A percentile compares a stretch with the other conserved stretches of the same genome.
phyloP scores from a whole-genome alignment of 1,140 invertebrate genomes.

The Drosophila subpulchrella region DNA sequence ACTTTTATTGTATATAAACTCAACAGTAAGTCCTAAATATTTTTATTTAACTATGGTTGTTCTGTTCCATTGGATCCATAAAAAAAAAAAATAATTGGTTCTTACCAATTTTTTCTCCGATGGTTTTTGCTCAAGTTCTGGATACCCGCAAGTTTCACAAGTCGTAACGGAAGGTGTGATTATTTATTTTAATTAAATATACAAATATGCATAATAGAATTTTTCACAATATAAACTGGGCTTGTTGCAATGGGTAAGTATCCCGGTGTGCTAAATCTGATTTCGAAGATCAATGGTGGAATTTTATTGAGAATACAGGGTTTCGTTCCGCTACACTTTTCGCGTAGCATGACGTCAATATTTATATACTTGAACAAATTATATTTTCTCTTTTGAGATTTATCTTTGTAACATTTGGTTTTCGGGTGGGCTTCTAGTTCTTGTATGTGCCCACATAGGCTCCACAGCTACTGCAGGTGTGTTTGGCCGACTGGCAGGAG shows the following conservation, averaged over 20 bases:
- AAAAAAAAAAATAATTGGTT: too few species aligned
- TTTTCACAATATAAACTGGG: not conserved
- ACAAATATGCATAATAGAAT: not conserved
- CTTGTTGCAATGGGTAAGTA: too few species aligned
- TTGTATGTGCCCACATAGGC: constrained; percentile 86
- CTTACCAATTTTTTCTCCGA: too few species aligned
- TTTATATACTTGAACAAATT: too few species aligned
- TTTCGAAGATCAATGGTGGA: not conserved
- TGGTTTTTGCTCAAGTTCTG: too few species aligned
- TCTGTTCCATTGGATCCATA: too few species aligned
- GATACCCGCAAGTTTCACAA: too few species aligned
- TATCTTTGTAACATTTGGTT: too few species aligned
- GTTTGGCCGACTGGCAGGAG: constrained; percentile 87
- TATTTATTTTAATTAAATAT: not conserved
- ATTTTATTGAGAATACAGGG: not conserved
- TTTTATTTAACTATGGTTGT: too few species aligned
- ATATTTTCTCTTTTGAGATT: too few species aligned
- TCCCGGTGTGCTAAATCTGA: not conserved
- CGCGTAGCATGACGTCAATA: not conserved
- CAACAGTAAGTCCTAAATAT: too few species aligned
- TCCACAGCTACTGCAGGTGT: constrained; percentile 88
- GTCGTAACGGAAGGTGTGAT: not conserved
- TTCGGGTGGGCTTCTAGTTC: constrained; percentile 23
- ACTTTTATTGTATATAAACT: too few species aligned
- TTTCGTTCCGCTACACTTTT: not conserved